Evolutionary conservation across 1,140 invertebrate genomes (phyloP).

Genomic region (Hycleus cichorii): DNA sequence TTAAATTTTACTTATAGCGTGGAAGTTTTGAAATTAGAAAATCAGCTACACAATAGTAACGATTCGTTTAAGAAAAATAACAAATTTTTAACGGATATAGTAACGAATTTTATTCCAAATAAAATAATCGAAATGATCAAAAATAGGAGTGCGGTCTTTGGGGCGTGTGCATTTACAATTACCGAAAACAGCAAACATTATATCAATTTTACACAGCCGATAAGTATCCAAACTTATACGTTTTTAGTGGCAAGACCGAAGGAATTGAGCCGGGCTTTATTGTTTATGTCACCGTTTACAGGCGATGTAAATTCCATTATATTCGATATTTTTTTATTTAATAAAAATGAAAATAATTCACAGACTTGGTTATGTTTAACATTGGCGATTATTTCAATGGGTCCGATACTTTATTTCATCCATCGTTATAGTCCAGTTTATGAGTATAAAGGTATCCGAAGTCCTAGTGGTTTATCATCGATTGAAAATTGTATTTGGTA

Average conservation of each 20-base stretch:
- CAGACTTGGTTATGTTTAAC: constrained; percentile 78
- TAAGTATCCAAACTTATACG: constrained; percentile 71
- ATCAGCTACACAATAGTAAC: neutral
- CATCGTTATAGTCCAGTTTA: constrained; percentile 67
- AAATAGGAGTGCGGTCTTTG: constrained; percentile 55
- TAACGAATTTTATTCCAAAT: constrained; percentile 35
- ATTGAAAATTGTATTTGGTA: constrained; percentile 82
- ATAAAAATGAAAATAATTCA: constrained; percentile 19
- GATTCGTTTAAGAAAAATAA: neutral
- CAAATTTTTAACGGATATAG: constrained; percentile 5
- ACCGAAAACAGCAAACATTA: constrained; percentile 51
- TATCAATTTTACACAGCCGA: constrained; percentile 72
- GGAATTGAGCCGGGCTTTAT: constrained; percentile 66
- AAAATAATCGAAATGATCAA: constrained; percentile 40
- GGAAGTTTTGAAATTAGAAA: constrained; percentile 26
- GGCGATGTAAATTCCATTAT: constrained; percentile 51
- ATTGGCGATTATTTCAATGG: constrained; percentile 62
- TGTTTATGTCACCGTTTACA: constrained; percentile 82
- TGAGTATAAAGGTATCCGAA: constrained; percentile 48
- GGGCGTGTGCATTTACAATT: constrained; percentile 63
- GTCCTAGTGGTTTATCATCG: constrained; percentile 55
- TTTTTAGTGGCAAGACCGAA: constrained; percentile 68
- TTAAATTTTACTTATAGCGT: constrained; percentile 70
- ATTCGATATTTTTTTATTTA: neutral
- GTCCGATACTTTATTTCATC: constrained; percentile 69